These are phyloP conservation scores for Rhabdophis nuchalis DNA, from an alignment of 2,797 vertebrate species.

Conservation along the genomic window DNA sequence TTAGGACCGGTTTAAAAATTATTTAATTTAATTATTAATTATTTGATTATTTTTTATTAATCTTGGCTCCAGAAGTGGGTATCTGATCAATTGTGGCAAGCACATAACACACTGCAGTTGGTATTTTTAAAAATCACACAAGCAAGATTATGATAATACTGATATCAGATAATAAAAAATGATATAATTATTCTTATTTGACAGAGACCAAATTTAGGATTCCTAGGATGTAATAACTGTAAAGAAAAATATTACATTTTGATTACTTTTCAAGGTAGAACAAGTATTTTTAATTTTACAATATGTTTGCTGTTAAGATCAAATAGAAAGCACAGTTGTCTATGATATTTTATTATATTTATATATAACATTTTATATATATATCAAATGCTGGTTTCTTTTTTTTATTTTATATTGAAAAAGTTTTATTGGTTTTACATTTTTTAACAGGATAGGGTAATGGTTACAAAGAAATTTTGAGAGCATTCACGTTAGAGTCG, in stretches of 20 bases:
- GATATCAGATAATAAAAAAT: neutral
- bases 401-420: no score
- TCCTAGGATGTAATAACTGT: neutral
- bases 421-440: no score
- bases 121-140: neutral
- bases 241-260: neutral
- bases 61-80: neutral
- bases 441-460: no score
- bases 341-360: neutral
- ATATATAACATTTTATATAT: neutral
- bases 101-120: neutral
- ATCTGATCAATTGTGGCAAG: neutral
- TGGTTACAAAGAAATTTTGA: no score
- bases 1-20: neutral
- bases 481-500: no score
- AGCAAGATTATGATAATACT: neutral
- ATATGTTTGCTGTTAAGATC: neutral
- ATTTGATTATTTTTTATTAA: neutral
- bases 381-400: conserved; percentile 32
- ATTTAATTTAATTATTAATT: neutral
- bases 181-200: neutral
- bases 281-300: neutral
- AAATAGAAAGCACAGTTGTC: neutral
- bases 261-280: neutral
- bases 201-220: neutral